These are phyloP conservation scores for Drosophila monieri DNA, from an alignment of 2,888 invertebrate species.

Conservation along the genomic window DNA sequence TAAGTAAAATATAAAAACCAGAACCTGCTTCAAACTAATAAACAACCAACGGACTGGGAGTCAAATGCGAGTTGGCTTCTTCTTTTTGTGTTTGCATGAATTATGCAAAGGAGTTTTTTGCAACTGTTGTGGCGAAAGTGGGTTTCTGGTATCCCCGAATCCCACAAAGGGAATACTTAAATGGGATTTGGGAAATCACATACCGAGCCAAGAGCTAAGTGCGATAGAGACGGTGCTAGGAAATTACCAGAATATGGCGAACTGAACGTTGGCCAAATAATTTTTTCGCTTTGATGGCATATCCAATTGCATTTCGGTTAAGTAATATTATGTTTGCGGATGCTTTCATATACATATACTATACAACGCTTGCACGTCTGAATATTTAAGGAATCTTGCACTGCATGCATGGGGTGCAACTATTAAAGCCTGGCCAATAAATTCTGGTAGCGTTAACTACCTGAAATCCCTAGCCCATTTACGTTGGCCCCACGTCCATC, in stretches of 20 bases:
- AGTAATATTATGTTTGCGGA: slow-evolving; percentile 51
- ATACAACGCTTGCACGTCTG: slow-evolving; percentile 1
- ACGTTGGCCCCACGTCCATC: slow-evolving; percentile 54
- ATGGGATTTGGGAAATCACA: slow-evolving; percentile 76
- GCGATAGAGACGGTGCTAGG: slow-evolving; percentile 22
- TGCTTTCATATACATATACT: slow-evolving; percentile 7
- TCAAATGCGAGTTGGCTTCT: slow-evolving; percentile 20
- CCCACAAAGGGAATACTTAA: slow-evolving; percentile 75
- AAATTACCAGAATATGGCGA: slow-evolving; percentile 44
- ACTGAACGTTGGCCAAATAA: slow-evolving; percentile 23
- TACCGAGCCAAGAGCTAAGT: slow-evolving; percentile 13
- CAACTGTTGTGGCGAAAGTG: slow-evolving; percentile 61
- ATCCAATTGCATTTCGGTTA: slow-evolving; percentile 56
- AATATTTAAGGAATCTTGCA: slow-evolving; percentile 19
- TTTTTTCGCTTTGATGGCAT: slow-evolving; percentile 46
- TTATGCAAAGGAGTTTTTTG: slow-evolving; percentile 44
- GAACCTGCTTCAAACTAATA: slow-evolving; percentile 5
- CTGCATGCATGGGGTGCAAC: slow-evolving; percentile 42
- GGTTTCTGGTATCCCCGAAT: slow-evolving; percentile 28
- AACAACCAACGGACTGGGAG: slow-evolving; percentile 24
- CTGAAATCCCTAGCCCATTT: slow-evolving; percentile 73
- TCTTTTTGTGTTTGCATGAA: not conserved
- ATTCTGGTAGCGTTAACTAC: slow-evolving; percentile 70
- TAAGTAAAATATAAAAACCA: slow-evolving; percentile 11
- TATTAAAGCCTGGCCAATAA: slow-evolving; percentile 65